A percentile compares a stretch with the other conserved stretches of the same genome.
phyloP scores from a whole-genome alignment of 2,797 vertebrate species.

The Furcifer pardalis region DNA sequence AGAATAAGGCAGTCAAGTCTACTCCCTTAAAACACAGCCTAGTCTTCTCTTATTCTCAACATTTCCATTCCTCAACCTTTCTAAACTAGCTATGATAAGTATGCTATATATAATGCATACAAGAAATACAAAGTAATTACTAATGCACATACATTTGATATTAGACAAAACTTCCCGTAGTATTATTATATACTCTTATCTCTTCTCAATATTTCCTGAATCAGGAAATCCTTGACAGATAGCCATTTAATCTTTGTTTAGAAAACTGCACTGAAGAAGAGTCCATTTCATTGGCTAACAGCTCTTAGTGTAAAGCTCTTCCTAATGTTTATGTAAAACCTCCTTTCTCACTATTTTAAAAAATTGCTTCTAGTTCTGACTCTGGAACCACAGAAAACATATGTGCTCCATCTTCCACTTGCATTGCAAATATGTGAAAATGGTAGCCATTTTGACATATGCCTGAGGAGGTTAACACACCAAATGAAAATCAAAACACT shows the following conservation, averaged over 20 bases:
- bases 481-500: background rate
- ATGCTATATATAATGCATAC: background rate
- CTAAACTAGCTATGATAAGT: background rate
- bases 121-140: background rate
- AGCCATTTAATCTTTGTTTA: background rate
- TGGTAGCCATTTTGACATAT: background rate
- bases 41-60: background rate
- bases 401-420: no score
- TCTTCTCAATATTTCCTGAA: no score
- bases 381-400: no score
- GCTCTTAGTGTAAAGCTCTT: no score
- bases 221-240: no score
- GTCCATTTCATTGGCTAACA: no score
- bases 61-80: background rate
- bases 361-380: no score
- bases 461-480: no score
- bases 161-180: background rate
- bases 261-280: no score
- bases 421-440: no score
- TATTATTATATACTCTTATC: background rate
- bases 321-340: no score
- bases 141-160: background rate
- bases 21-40: background rate
- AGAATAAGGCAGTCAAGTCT: background rate
- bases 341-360: no score